Evolutionary conservation across 2,797 vertebrate genomes (phyloP).

Genomic region (Eleutherodactylus coqui): DNA sequence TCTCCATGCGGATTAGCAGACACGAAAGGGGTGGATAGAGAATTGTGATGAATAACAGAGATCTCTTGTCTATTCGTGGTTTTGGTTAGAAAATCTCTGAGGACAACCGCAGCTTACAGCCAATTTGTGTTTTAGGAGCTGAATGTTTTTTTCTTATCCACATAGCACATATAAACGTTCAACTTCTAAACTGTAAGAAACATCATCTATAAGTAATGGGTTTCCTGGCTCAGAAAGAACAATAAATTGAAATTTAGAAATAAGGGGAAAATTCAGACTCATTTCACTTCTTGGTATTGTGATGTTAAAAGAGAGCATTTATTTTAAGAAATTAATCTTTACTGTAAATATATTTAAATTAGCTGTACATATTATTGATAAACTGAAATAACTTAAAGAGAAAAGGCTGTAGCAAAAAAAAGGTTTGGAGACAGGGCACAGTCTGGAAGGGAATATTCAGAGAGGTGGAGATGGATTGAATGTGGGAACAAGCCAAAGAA

Average conservation of each 20-base stretch:
- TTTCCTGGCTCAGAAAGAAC: constrained; percentile 51
- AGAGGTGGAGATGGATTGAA: not conserved
- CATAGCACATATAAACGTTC: constrained; percentile 47
- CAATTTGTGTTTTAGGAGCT: constrained; percentile 60
- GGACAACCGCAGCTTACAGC: constrained; percentile 59
- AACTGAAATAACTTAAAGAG: not conserved
- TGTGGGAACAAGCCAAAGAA: constrained; percentile 14
- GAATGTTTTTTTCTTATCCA: constrained; percentile 36
- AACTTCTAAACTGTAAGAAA: constrained; percentile 49
- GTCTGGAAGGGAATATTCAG: not conserved
- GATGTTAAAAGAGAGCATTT: not conserved
- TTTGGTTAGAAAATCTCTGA: constrained; percentile 57
- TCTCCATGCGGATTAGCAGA: constrained; percentile 60
- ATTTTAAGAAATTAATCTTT: not conserved
- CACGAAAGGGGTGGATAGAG: constrained; percentile 51
- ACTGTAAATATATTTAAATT: not conserved
- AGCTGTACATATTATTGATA: not conserved
- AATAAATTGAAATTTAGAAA: constrained; percentile 21
- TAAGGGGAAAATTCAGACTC: not conserved
- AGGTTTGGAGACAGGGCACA: not conserved
- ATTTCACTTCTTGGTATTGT: not conserved
- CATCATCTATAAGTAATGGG: constrained; percentile 48
- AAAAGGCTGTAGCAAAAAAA: not conserved
- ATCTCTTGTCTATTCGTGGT: constrained; percentile 44
- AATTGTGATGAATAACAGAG: constrained; percentile 61